These are phyloP conservation scores for Clunio marinus DNA, from an alignment of 2,888 invertebrate genomes.

Conservation along the genomic window DNA sequence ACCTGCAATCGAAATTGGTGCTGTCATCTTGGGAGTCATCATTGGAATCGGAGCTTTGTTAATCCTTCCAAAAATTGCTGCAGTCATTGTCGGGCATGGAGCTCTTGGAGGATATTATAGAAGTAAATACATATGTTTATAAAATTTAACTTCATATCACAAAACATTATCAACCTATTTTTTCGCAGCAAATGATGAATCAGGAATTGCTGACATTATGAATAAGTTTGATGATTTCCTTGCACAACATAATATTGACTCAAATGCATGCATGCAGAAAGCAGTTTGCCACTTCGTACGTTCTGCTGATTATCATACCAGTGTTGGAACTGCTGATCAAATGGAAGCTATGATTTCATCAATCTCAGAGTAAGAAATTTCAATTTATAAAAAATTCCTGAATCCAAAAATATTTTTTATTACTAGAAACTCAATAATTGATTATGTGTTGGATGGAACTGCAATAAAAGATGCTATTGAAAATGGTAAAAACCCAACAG, in stretches of 20 bases:
- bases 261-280: conserved; percentile 66
- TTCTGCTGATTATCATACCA: conserved; percentile 62
- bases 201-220: conserved; percentile 61
- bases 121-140: too few species aligned
- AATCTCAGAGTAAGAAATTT: conserved; percentile 57
- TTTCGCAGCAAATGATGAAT: conserved; percentile 56
- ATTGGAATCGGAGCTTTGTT: conserved; percentile 77
- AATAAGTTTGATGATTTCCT: conserved; percentile 63
- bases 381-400: conserved; percentile 43
- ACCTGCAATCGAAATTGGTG: conserved; percentile 68
- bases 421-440: conserved; percentile 64
- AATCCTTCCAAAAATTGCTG: conserved; percentile 72
- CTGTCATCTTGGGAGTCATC: conserved; percentile 73
- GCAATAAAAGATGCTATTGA: conserved; percentile 66
- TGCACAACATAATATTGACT: conserved; percentile 66
- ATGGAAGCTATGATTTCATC: conserved; percentile 61
- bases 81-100: conserved; percentile 65
- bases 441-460: conserved; percentile 67
- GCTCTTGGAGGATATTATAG: conserved; percentile 61
- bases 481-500: conserved; percentile 54
- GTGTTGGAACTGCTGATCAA: conserved; percentile 60
- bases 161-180: conserved; percentile 14
- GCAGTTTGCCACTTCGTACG: conserved; percentile 69
- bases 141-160: not conserved
- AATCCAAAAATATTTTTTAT: conserved; percentile 38